Evolutionary conservation across 2,113 vertebrate genomes (phyloP), one percentile per base, ranked within the genome.

Genomic region (Gambusia holbrooki): DNA sequence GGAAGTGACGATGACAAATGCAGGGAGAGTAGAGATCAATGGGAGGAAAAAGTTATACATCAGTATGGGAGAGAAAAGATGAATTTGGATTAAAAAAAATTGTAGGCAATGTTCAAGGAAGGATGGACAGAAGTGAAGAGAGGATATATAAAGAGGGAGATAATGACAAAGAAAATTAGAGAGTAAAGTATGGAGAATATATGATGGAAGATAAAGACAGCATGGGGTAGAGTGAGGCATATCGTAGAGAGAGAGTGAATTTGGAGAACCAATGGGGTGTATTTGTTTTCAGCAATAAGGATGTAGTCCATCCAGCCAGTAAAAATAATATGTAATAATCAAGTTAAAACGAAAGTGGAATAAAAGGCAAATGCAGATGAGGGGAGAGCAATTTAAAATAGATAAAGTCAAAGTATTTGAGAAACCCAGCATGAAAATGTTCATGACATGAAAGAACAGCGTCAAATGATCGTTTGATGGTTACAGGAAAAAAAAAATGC

Each of bases 1-100:
- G 74, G 76, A 68, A 45, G 82, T n/a, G 63, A 54, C 72, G 37
- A 86, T 85, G 79, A 78, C 51, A 75, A 82, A 89, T 87, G 86
- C 73, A 45, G 40, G 62, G 78, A 81, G 63, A 69, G 45, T 64
- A 85, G 62, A 79, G 12, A 72, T 84, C 78, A 73, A 84, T 69
- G 76, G n/a, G 6, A 75, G 60, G 62, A 66, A 37, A 58, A 37
- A 74, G 69, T 64, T 35, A 62, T 58, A 54, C n/a, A 70, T 32
- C 27, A 72, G 61, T 58, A 73, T 79, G 32, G 28, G 32, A 51
- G 62, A 58, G 37, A 29, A 58, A 67, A 19, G 22, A 48, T 22
- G 62, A 62, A 29, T 69, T 66, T 48, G 45, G 40, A 76, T 66
- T 0, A 68, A 60, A 37, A 3, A 80, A 60, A 69, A 32, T 72